These are phyloP conservation scores for Mya arenaria DNA, from an alignment of 1,140 invertebrate species.

Conservation along the genomic window DNA sequence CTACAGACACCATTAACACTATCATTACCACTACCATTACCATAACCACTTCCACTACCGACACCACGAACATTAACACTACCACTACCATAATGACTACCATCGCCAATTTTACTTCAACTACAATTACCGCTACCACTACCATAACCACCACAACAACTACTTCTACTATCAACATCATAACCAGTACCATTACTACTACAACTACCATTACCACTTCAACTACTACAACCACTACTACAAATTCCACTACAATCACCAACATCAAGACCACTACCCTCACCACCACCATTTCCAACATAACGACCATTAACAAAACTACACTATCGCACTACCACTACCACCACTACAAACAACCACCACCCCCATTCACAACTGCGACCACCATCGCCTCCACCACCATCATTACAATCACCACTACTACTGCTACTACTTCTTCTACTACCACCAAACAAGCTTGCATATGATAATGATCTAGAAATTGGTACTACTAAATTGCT, in stretches of 20 bases:
- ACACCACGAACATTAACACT: background rate
- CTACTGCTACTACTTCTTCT: too few relatives aligned
- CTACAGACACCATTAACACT: background rate
- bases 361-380: too few relatives aligned
- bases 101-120: background rate
- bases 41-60: background rate
- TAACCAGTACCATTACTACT: background rate
- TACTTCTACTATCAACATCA: background rate
- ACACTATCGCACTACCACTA: too few relatives aligned
- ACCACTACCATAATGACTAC: background rate
- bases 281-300: background rate
- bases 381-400: too few relatives aligned
- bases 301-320: background rate
- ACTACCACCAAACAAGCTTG: too few relatives aligned
- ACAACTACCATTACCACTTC: background rate
- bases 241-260: conserved; percentile 1
- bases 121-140: background rate
- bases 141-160: background rate
- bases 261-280: conserved; percentile 5
- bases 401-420: too few relatives aligned
- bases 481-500: too few relatives aligned
- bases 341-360: too few relatives aligned
- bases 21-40: background rate
- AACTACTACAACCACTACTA: background rate
- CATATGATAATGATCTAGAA: too few relatives aligned